Percentiles rank a stretch among this genome's conserved stretches.
Conservation (phyloP, 2,113 vertebrate genomes). For the Xiphophorus couchianus region DNA sequence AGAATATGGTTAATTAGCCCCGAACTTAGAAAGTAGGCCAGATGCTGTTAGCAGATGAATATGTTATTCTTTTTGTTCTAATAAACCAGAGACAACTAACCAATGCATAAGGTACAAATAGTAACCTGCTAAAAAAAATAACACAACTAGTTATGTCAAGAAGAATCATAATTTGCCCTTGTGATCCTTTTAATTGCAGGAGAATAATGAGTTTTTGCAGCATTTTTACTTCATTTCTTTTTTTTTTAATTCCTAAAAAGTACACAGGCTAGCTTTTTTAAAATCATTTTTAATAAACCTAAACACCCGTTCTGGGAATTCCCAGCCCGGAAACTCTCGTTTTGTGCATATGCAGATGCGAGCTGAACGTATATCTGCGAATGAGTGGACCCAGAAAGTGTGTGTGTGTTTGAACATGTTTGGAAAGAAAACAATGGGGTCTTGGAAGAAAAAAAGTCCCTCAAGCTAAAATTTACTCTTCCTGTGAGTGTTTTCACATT, state of each 20-base stretch:
- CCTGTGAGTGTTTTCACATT: constrained; percentile 87
- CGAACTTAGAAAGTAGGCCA: constrained; percentile 53
- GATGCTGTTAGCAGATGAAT: constrained; percentile 56
- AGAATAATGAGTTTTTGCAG: constrained; percentile 33
- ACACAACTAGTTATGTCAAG: constrained; percentile 41
- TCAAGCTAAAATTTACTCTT: constrained; percentile 83
- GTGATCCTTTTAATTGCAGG: constrained; percentile 37
- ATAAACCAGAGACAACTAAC: constrained; percentile 49
- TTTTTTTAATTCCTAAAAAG: constrained; percentile 47
- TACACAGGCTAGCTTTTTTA: constrained; percentile 47
- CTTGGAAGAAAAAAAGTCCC: constrained; percentile 78
- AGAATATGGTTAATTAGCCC: constrained; percentile 58
- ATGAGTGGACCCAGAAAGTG: background rate
- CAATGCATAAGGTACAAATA: constrained; percentile 48
- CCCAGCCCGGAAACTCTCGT: background rate
- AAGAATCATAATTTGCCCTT: constrained; percentile 38
- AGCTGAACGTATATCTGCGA: constrained; percentile 7
- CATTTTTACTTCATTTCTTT: constrained; percentile 28
- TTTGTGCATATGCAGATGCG: constrained; percentile 22
- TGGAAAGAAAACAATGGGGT: constrained; percentile 83
- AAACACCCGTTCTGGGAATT: constrained; percentile 30
- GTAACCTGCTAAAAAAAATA: constrained; percentile 49
- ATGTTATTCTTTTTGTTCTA: constrained; percentile 57
- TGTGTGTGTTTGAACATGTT: constrained; percentile 16
- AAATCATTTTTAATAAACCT: constrained; percentile 51